Evolutionary conservation across 1,140 invertebrate species (phyloP), one percentile per base, ranked within the genome.

Genomic region (Diuraphis noxia): DNA sequence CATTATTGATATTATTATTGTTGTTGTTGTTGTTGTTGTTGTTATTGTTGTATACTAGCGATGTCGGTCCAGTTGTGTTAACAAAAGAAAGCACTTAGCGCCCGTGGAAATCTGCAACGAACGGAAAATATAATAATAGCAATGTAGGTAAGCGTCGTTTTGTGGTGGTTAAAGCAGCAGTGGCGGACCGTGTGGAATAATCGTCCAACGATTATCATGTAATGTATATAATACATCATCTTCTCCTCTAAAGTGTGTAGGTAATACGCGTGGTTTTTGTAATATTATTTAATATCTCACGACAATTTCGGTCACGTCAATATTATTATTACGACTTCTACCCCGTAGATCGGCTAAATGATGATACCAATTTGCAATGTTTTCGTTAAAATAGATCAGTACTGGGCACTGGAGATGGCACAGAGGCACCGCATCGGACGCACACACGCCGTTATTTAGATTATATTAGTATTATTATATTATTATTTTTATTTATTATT

Each of bases 81-180:
- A 88, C 86, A 88, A 88, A 88, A 63, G 49, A 88, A 88, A 88
- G 86, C 86, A 88, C 86, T 88, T 88, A 88, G 49, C 36, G 85
- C 49, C 23, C 46, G 49, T 23, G 46, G 23, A 40, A 40, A 40
- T 88, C 36, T 10, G 36, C 3, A 63, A 86, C 84, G 34, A 46
- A n/a, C 40, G 41, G 43, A 86, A 49, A 5, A 49, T 46, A 46
- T 46, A 49, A n/a, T 49, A 49, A n/a, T n/a, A 72, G 34, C 9
- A 72, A 13, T n/a, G 30, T 72, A 72, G 17, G 46, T 43, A 43
- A 17, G 43, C 17, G 30, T 0, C 56, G 56, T 72, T 72, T 17
- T 72, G 56, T 72, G 30, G 30, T 30, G 13, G 56, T 25, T 72
- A n/a, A 13, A 72, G 46, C n/a, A n/a, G 13, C 56, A 72, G 43